Evolutionary conservation across 2,888 invertebrate species (phyloP).

Genomic region (Agrenia bidenticulata): DNA sequence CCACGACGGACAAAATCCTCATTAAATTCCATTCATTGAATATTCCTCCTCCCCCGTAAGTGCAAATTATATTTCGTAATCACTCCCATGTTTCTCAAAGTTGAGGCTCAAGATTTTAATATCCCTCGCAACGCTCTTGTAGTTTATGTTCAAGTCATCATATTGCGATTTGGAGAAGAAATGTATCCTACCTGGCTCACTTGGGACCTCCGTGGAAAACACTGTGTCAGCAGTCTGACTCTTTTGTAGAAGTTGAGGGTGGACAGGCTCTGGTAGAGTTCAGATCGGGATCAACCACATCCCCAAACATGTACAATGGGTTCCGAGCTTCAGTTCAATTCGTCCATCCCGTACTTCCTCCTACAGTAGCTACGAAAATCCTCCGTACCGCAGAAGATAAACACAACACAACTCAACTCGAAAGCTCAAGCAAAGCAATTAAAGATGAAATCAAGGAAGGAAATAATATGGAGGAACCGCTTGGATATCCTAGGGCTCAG

Average conservation of each 20-base stretch:
- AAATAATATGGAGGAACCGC: constrained; percentile 34
- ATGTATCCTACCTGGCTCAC: constrained; percentile 38
- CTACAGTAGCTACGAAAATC: constrained; percentile 3
- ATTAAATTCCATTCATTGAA: constrained; percentile 16
- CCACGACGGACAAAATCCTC: constrained; percentile 55
- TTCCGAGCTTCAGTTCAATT: constrained; percentile 44
- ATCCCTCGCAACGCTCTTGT: background rate
- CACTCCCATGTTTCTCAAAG: background rate
- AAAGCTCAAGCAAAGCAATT: background rate
- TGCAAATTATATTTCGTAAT: background rate
- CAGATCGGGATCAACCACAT: constrained; percentile 42
- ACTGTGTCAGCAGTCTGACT: constrained; percentile 42
- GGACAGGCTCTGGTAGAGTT: constrained; percentile 49
- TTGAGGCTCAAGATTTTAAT: background rate
- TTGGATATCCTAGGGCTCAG: constrained; percentile 46
- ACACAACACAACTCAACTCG: background rate
- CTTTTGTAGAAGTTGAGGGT: constrained; percentile 42
- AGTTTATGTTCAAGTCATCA: constrained; percentile 48
- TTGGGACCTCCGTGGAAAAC: constrained; percentile 47
- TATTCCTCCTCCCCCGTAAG: constrained; percentile 22
- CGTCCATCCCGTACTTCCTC: constrained; percentile 20
- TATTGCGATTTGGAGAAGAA: constrained; percentile 46
- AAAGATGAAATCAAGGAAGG: background rate
- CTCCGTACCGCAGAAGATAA: background rate
- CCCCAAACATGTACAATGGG: constrained; percentile 46